A percentile compares a stretch with the other conserved stretches of the same genome.
phyloP scores from a whole-genome alignment of 1,140 invertebrate genomes.

The Cyclina sinensis region DNA sequence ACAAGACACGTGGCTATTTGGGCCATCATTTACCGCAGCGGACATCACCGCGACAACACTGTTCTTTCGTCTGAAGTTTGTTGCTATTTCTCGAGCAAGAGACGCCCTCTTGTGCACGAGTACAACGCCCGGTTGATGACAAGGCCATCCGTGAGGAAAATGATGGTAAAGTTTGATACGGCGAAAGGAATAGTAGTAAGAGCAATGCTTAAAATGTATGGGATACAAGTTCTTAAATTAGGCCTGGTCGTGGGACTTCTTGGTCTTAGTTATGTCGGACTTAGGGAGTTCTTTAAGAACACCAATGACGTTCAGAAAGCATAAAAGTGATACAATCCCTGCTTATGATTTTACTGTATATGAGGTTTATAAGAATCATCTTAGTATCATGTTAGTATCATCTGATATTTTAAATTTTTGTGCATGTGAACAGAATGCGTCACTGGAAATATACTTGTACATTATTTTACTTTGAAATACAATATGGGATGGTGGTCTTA shows the following conservation, averaged over 20 bases:
- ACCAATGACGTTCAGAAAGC: neutral
- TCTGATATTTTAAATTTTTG: too few relatives aligned
- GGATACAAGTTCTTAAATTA: neutral
- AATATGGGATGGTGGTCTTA: too few relatives aligned
- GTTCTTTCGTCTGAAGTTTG: constrained; percentile 9
- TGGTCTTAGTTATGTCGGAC: neutral
- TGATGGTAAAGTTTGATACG: neutral
- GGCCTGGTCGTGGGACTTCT: neutral
- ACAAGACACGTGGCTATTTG: neutral
- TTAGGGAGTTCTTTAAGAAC: neutral
- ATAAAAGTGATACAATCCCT: too few relatives aligned
- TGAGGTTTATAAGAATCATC: too few relatives aligned
- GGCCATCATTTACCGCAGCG: constrained; percentile 9
- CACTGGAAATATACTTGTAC: too few relatives aligned
- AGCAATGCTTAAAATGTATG: neutral
- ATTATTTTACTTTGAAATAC: too few relatives aligned
- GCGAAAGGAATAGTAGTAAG: neutral
- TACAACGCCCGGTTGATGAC: neutral
- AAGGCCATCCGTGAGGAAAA: constrained; percentile 18
- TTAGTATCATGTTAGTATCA: too few relatives aligned
- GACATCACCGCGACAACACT: constrained; percentile 26
- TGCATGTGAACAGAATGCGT: too few relatives aligned
- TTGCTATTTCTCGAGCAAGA: constrained; percentile 14
- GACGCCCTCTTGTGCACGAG: neutral
- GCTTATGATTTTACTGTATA: too few relatives aligned